Percentiles rank a stretch among this genome's conserved stretches.
Conservation (phyloP, 2,113 vertebrate genomes). For the Procavia capensis region DNA sequence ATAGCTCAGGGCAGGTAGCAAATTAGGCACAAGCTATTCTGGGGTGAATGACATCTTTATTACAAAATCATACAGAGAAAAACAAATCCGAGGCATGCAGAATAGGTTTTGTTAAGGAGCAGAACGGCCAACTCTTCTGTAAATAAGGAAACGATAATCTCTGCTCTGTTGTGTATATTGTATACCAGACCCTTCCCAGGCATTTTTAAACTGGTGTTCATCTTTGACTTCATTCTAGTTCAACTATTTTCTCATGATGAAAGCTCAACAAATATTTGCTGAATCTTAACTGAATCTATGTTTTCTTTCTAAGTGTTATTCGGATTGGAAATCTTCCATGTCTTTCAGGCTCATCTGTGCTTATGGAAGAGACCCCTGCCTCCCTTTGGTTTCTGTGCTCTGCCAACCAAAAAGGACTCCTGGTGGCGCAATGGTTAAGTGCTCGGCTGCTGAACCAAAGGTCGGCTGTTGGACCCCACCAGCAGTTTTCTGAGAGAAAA, state of each 20-base stretch:
- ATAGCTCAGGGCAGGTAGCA: not conserved
- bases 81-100: not conserved
- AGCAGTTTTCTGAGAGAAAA: not conserved
- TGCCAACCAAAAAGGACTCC: not conserved
- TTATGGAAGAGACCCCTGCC: not conserved
- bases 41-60: constrained; percentile 17
- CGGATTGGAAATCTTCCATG: not conserved
- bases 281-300: not conserved
- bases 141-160: not conserved
- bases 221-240: not conserved
- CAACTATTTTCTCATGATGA: not conserved
- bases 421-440: not conserved
- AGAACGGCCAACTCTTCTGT: not conserved
- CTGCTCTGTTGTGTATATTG: not conserved
- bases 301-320: not conserved
- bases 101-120: not conserved
- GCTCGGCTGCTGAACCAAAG: not conserved
- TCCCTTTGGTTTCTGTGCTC: not conserved
- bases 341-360: not conserved
- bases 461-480: not conserved
- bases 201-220: not conserved
- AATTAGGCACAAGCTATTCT: not conserved
- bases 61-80: constrained; percentile 23
- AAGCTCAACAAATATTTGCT: not conserved
- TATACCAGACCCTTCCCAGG: not conserved